These are phyloP conservation scores for Stenodera caucasica DNA, from an alignment of 2,888 invertebrate genomes.

Conservation along the genomic window DNA sequence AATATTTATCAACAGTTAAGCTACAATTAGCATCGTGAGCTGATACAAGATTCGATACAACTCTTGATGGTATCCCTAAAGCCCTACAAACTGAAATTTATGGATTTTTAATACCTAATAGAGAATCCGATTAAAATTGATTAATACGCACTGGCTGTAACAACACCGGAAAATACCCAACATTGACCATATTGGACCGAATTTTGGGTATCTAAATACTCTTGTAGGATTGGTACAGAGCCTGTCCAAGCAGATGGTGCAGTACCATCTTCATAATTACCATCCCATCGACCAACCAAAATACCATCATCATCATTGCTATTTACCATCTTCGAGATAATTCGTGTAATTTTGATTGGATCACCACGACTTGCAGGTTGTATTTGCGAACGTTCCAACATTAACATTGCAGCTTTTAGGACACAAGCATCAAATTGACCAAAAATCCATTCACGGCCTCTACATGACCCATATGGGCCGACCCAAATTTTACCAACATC, in stretches of 20 bases:
- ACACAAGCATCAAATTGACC: conserved; percentile 78
- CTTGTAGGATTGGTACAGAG: conserved; percentile 73
- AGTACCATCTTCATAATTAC: conserved; percentile 72
- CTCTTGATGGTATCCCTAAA: conserved; percentile 77
- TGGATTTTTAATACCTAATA: neutral
- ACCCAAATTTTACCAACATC: conserved; percentile 88
- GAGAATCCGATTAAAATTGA: neutral
- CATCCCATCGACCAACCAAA: conserved; percentile 73
- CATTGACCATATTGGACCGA: conserved; percentile 83
- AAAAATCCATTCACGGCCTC: conserved; percentile 81
- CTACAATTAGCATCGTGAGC: conserved; percentile 83
- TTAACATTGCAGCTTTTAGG: conserved; percentile 69
- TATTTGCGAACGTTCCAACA: conserved; percentile 69
- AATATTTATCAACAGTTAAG: conserved; percentile 78
- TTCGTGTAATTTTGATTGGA: conserved; percentile 69
- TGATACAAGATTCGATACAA: conserved; percentile 80
- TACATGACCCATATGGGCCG: conserved; percentile 70
- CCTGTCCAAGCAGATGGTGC: conserved; percentile 81
- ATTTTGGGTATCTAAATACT: conserved; percentile 66
- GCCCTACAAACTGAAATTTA: conserved; percentile 70
- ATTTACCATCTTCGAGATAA: conserved; percentile 75
- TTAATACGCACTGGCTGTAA: conserved; percentile 67
- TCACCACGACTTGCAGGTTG: conserved; percentile 66
- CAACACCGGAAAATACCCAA: conserved; percentile 85
- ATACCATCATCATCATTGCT: conserved; percentile 74